Conservation (phyloP, 37 sponge, comb jelly and placozoan species). For the Chondrosia reniformis region DNA sequence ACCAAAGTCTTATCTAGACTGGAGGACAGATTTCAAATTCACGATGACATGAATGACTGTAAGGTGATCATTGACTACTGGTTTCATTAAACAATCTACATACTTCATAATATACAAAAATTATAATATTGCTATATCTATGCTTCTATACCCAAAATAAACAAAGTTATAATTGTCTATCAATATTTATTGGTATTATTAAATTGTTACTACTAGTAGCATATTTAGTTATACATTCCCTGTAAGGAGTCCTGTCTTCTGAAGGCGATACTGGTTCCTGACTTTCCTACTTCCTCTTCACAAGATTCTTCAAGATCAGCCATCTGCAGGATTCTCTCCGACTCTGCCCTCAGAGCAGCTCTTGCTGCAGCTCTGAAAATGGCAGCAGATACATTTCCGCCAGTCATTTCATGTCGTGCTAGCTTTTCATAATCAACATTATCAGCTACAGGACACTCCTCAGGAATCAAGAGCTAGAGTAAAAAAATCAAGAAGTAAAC, state of each 20-base stretch:
- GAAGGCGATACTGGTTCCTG: constrained; percentile 50
- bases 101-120: too few relatives aligned
- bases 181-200: too few relatives aligned
- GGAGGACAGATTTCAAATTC: too few relatives aligned
- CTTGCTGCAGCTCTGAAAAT: constrained; percentile 69
- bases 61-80: too few relatives aligned
- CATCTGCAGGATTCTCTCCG: constrained; percentile 41
- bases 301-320: constrained; percentile 63
- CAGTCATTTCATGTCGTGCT: constrained; percentile 66
- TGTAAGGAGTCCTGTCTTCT: constrained; percentile 61
- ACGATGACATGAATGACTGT: too few relatives aligned
- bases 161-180: too few relatives aligned
- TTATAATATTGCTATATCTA: too few relatives aligned
- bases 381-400: constrained; percentile 69
- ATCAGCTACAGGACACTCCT: constrained; percentile 63
- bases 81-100: too few relatives aligned
- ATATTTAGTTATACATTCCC: constrained; percentile 50
- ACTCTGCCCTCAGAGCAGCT: constrained; percentile 59
- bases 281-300: constrained; percentile 61
- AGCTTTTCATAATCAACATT: constrained; percentile 64
- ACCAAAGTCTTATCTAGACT: too few relatives aligned
- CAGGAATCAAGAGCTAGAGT: constrained; percentile 60
- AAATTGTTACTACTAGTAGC: too few relatives aligned
- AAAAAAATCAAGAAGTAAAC: background rate
- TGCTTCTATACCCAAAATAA: too few relatives aligned